These are phyloP conservation scores for Amphiprion ocellaris DNA, from an alignment of 2,113 vertebrate species.

Conservation along the genomic window DNA sequence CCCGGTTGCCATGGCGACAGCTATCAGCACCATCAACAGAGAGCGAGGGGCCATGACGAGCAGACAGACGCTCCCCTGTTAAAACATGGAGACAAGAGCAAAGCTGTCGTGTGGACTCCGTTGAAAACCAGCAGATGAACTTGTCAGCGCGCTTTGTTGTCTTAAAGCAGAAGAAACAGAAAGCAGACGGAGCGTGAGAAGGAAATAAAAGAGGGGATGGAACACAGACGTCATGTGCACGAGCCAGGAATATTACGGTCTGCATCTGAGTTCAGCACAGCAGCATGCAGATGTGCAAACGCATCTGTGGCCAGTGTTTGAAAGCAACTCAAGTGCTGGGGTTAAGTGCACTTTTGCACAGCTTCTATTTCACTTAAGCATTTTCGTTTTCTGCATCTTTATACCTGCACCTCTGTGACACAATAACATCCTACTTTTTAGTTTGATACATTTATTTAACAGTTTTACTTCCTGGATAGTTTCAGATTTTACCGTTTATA, in stretches of 20 bases:
- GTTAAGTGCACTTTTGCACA: no score
- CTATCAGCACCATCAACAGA: conserved; percentile 70
- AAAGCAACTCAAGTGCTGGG: not conserved
- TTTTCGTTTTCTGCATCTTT: no score
- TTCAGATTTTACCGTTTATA: not conserved
- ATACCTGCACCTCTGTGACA: no score
- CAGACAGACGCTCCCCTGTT: conserved; percentile 29
- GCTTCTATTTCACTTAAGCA: no score
- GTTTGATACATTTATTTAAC: no score
- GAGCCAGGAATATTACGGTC: not conserved
- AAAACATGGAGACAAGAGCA: not conserved
- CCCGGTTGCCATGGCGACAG: conserved; percentile 68
- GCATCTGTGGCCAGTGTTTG: conserved; percentile 21
- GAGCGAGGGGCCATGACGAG: conserved; percentile 64
- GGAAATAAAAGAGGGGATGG: not conserved
- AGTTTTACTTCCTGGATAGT: not conserved
- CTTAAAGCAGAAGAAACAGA: not conserved
- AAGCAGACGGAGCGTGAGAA: not conserved
- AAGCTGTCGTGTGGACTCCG: not conserved
- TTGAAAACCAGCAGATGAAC: not conserved
- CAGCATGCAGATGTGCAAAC: conserved; percentile 11
- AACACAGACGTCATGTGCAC: not conserved
- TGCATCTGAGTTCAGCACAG: not conserved
- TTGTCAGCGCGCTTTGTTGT: not conserved
- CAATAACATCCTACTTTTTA: no score